A percentile compares a stretch with the other conserved stretches of the same genome.
These are phyloP conservation scores for Galeopsomyia nigrocyanea DNA, from an alignment of 2,888 invertebrate species.

Conservation along the genomic window DNA sequence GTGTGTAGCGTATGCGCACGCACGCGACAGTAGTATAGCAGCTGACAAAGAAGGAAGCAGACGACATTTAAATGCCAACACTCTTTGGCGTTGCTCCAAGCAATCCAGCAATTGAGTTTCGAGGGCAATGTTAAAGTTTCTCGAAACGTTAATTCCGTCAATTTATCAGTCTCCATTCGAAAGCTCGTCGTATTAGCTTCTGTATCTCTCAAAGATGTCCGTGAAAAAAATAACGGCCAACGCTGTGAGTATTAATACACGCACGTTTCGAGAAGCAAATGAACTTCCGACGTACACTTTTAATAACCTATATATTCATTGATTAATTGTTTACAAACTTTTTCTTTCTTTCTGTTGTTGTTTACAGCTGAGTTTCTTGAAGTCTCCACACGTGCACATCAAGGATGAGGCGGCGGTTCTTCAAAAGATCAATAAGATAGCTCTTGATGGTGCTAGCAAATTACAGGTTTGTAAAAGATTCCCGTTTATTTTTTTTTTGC, in stretches of 20 bases:
- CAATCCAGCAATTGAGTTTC: too few species aligned
- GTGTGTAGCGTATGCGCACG: too few species aligned
- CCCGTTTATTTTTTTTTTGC: neutral
- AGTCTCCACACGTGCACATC: conserved; percentile 69
- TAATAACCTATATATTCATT: neutral
- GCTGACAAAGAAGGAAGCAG: too few species aligned
- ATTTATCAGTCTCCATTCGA: conserved; percentile 25
- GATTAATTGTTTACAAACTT: conserved; percentile 9
- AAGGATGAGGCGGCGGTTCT: conserved; percentile 71
- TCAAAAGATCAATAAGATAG: conserved; percentile 72
- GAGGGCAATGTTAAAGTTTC: too few species aligned
- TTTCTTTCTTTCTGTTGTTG: conserved; percentile 42
- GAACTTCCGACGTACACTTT: too few species aligned
- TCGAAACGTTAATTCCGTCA: too few species aligned
- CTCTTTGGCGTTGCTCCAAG: too few species aligned
- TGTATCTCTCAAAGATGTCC: conserved; percentile 51
- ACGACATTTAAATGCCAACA: too few species aligned
- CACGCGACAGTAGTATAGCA: too few species aligned
- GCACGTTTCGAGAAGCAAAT: neutral
- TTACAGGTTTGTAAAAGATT: conserved; percentile 68
- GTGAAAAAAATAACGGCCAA: conserved; percentile 53
- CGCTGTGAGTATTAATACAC: conserved; percentile 54
- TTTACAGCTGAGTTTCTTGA: conserved; percentile 65
- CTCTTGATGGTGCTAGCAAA: conserved; percentile 74
- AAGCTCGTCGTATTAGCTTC: conserved; percentile 22